Base-by-base conservation (phyloP, 2,113 vertebrate genomes). In the Halichoeres trimaculatus region DNA sequence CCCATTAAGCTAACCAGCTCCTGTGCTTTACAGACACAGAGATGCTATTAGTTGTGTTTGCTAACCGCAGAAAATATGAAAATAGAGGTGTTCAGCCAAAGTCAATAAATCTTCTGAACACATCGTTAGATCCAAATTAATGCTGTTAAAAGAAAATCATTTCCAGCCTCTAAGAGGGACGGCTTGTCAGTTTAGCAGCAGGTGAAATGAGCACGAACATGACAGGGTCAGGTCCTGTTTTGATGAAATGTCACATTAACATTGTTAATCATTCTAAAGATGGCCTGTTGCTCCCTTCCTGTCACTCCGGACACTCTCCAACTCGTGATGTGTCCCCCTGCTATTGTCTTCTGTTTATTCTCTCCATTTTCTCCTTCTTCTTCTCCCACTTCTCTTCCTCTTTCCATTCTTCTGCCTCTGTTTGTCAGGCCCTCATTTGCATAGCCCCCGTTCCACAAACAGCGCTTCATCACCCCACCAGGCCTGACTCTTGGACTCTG, bases 401-500 rank as follows among this genome's bases (percentile, higher is more conserved):
- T 53, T 62, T 30, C 24, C 63, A 61, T 48, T 74, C 52, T 30
- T 58, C 60, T 60, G 11, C 23, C 41, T 41, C 19, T 26, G 13
- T 54, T 74, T 80, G 30, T 65, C 40, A 30, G 17, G 20, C 16
- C 17, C 35, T 71, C 63, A 77, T 81, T 78, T 67, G 59, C 80
- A 82, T 74, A 66, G 63, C 55, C 69, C 58, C 69, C 59, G 30
- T 55, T 48, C 48, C 67, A 74, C 75, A 66, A 48, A 61, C 74
- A 63, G 22, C 60, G 69, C 71, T 59, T 57, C 48, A 55, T 45
- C 69, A 50, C 68, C 54, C 45, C 72, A 72, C 57, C 74, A 48
- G 43, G 48, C 62, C 14, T 74, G 74, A 86, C 74, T 87, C 70
- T 58, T 78, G 43, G 58, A 62, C 83, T 59, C 85, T 51, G 66